Percentiles rank a stretch among this genome's conserved stretches.
These are phyloP conservation scores for Oreochromis tanganicae DNA, from an alignment of 2,113 vertebrate species.

Conservation along the genomic window DNA sequence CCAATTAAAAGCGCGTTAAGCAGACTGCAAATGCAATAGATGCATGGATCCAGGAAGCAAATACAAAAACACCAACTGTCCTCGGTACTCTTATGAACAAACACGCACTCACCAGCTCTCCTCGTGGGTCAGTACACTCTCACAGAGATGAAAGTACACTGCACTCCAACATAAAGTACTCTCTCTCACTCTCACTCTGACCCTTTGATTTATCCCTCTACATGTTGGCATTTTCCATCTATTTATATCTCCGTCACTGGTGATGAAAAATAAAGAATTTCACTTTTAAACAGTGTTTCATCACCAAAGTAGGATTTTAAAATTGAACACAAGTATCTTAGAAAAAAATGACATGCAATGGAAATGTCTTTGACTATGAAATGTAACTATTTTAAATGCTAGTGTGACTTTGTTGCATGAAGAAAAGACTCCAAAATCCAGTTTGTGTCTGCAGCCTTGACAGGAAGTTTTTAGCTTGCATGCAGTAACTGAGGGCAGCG, in stretches of 20 bases:
- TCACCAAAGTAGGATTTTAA: neutral
- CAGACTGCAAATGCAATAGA: neutral
- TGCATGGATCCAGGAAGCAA: neutral
- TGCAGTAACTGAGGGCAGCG: neutral
- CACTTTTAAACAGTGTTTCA: neutral
- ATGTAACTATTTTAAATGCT: neutral
- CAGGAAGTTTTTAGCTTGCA: neutral
- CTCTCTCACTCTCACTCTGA: neutral
- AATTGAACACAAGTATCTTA: neutral
- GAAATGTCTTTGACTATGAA: neutral
- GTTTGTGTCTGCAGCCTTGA: neutral
- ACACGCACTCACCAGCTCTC: neutral
- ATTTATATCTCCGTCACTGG: neutral
- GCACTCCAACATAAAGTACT: neutral
- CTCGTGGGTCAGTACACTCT: neutral
- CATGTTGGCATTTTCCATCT: neutral
- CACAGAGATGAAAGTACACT: neutral
- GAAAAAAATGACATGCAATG: neutral
- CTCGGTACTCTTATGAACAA: neutral
- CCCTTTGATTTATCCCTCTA: neutral
- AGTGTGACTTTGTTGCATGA: neutral
- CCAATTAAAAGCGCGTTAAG: conserved; percentile 17
- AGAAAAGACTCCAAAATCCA: neutral
- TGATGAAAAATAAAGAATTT: neutral
- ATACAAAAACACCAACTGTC: neutral